A percentile compares a stretch with the other conserved stretches of the same genome.
phyloP scores from a whole-genome alignment of 1,140 invertebrate species.

The Cherax quadricarinatus region DNA sequence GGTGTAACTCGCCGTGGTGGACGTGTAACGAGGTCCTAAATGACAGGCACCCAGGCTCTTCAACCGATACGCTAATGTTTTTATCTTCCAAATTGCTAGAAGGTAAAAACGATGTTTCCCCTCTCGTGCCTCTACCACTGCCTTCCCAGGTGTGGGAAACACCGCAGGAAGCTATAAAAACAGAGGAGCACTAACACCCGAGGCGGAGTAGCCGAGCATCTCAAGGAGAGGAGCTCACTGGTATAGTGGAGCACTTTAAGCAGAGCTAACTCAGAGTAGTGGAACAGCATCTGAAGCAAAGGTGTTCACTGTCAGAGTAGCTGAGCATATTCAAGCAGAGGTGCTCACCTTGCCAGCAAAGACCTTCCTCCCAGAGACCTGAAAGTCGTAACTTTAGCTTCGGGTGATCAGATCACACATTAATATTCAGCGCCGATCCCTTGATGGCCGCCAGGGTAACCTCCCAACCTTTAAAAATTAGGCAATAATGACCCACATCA shows the following conservation, averaged over 20 bases:
- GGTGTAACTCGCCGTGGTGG: conserved; percentile 5
- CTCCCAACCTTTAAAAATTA: conserved; percentile 33
- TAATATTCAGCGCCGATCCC: conserved; percentile 33
- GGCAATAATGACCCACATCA: conserved; percentile 43
- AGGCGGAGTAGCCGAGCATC: too few relatives aligned
- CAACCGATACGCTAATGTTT: conserved; percentile 9
- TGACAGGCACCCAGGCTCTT: conserved; percentile 15
- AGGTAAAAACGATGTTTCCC: not conserved
- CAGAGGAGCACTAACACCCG: not conserved
- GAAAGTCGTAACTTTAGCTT: not conserved
- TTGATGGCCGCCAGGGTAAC: conserved; percentile 22
- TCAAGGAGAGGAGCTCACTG: too few relatives aligned
- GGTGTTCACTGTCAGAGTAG: too few relatives aligned
- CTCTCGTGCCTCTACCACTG: not conserved
- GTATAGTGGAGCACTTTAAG: not conserved
- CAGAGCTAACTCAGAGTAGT: not conserved
- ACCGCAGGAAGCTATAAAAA: not conserved
- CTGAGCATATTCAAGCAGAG: not conserved
- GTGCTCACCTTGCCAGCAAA: not conserved
- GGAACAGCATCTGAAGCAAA: too few relatives aligned
- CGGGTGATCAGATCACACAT: conserved; percentile 22
- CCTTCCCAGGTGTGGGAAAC: not conserved
- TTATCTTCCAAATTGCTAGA: not conserved
- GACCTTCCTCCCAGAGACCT: not conserved
- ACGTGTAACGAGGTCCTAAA: conserved; percentile 30